phyloP scores from a whole-genome alignment of 2,113 vertebrate species.

The Myiozetetes cayanensis region DNA sequence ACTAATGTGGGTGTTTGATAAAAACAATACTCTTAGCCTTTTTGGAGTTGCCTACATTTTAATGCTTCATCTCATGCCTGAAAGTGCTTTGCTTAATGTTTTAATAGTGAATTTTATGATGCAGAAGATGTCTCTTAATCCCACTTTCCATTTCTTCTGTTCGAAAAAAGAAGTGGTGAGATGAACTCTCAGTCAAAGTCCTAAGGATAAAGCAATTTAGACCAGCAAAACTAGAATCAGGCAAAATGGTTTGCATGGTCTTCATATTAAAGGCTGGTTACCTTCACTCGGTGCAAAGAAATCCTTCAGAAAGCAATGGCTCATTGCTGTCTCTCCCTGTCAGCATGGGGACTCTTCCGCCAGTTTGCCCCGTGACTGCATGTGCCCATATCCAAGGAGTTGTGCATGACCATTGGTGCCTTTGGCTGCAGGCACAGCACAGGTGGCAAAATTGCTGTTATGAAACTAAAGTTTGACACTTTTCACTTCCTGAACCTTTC shows the following conservation, averaged over 20 bases:
- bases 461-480: neutral
- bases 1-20: neutral
- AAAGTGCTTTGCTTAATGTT: neutral
- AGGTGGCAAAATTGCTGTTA: neutral
- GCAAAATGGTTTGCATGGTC: neutral
- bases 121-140: neutral
- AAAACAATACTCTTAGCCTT: neutral
- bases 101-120: neutral
- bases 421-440: neutral
- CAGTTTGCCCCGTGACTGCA: accelerated
- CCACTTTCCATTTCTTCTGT: neutral
- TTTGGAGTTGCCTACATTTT: neutral
- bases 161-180: neutral
- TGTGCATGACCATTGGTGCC: accelerated
- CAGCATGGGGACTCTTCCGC: neutral
- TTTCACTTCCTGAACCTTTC: neutral
- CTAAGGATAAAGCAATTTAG: neutral
- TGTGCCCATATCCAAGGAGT: accelerated
- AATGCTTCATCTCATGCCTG: neutral
- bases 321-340: neutral
- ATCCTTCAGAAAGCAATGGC: neutral
- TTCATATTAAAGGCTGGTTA: neutral
- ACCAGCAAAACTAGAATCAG: neutral
- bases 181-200: neutral
- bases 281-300: neutral